phyloP scores from a whole-genome alignment of 2,797 vertebrate species.

The Melopsittacus undulatus region DNA sequence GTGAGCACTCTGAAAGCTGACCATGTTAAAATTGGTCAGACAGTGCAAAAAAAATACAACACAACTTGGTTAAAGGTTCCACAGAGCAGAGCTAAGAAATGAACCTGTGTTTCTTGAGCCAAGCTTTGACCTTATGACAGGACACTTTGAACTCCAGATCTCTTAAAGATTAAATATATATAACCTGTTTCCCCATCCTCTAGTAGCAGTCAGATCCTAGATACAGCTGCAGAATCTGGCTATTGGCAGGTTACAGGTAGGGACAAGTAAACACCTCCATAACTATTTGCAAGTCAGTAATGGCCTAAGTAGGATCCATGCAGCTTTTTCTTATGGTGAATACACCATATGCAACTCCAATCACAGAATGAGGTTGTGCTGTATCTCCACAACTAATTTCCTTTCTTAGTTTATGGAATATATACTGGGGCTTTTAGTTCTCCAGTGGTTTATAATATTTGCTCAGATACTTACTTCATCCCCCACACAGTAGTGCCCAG shows the following conservation, averaged over 20 bases:
- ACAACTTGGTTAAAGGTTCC: background rate
- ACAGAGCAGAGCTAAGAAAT: background rate
- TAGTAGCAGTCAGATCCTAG: background rate
- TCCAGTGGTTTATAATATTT: background rate
- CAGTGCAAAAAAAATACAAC: background rate
- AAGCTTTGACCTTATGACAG: background rate
- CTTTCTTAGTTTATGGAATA: background rate
- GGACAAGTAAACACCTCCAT: background rate
- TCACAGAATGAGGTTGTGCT: background rate
- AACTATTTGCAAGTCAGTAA: background rate
- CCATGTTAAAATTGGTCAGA: background rate
- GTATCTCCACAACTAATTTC: background rate
- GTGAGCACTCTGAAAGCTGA: background rate
- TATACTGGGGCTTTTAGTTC: background rate
- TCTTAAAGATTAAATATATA: background rate
- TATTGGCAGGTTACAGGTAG: background rate
- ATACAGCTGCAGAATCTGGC: background rate
- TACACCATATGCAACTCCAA: background rate
- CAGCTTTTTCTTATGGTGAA: background rate
- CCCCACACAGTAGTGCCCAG: slow-evolving; percentile 89
- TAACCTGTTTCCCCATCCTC: background rate
- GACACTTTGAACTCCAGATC: background rate
- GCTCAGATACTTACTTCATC: slow-evolving; percentile 84
- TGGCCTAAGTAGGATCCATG: background rate
- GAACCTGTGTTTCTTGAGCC: background rate